Conservation (phyloP, 2,888 invertebrate species). For the Agelastica alni region DNA sequence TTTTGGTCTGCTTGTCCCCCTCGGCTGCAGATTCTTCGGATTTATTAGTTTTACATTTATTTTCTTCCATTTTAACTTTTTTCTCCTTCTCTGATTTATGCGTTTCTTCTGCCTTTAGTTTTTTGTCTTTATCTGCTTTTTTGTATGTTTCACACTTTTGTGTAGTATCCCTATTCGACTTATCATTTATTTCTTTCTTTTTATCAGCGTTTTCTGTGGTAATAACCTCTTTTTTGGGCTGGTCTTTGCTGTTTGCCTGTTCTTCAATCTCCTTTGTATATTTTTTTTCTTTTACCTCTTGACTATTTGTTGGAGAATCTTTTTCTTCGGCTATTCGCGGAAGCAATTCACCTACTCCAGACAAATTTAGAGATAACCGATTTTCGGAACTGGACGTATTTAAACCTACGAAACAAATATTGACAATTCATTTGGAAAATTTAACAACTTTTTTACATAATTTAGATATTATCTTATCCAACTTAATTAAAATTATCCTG, state of each 20-base stretch:
- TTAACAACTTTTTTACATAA: too few relatives aligned
- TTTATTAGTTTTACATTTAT: constrained; percentile 14
- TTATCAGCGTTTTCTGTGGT: neutral
- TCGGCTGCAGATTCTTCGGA: too few relatives aligned
- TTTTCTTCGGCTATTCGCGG: constrained; percentile 89
- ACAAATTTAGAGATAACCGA: constrained; percentile 57
- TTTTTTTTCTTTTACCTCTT: constrained; percentile 39
- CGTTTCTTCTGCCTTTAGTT: constrained; percentile 15
- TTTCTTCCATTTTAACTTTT: constrained; percentile 17
- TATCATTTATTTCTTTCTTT: neutral
- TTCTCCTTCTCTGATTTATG: constrained; percentile 17
- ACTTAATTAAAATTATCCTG: too few relatives aligned
- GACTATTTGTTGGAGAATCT: constrained; percentile 72
- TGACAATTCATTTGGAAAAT: too few relatives aligned
- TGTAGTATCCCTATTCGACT: neutral
- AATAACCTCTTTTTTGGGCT: neutral
- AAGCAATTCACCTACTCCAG: constrained; percentile 64
- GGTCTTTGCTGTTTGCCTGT: neutral
- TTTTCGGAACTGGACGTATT: constrained; percentile 43
- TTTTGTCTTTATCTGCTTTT: constrained; percentile 11
- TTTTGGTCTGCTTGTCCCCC: too few relatives aligned
- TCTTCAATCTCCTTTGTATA: constrained; percentile 3
- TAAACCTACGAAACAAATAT: too few relatives aligned
- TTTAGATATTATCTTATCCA: too few relatives aligned
- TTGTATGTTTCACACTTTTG: constrained; percentile 6